phyloP scores from a whole-genome alignment of 2,888 invertebrate species.

The Eilema depressum region DNA sequence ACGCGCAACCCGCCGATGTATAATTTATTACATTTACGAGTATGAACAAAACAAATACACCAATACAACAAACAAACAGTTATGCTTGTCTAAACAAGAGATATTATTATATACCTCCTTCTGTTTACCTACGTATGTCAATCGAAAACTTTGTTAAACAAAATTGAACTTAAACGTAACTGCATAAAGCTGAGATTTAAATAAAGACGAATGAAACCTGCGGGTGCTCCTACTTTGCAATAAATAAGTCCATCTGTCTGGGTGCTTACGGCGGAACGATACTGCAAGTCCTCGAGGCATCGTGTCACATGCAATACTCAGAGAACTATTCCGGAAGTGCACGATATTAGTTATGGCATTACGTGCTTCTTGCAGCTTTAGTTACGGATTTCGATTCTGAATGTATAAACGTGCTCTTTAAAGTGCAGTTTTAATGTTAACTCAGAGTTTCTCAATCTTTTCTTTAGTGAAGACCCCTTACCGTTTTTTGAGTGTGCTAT shows the following conservation, averaged over 20 bases:
- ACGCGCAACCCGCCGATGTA: background rate
- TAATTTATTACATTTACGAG: conserved; percentile 7
- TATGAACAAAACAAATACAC: conserved; percentile 18
- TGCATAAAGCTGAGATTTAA: conserved; percentile 19
- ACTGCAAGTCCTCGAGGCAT: conserved; percentile 44
- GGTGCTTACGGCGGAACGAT: conserved; percentile 32
- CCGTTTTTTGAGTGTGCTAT: too few species aligned
- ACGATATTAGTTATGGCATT: conserved; percentile 23
- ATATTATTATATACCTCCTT: conserved; percentile 41
- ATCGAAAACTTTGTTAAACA: background rate
- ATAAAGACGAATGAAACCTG: background rate
- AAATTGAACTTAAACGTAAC: conserved; percentile 13
- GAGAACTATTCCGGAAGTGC: conserved; percentile 28
- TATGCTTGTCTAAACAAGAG: conserved; percentile 41
- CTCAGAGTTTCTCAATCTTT: too few species aligned
- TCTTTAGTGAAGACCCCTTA: too few species aligned
- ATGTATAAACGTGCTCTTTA: background rate
- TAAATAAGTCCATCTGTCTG: conserved; percentile 50
- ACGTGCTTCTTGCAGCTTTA: conserved; percentile 15
- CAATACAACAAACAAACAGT: conserved; percentile 31
- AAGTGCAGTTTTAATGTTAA: background rate
- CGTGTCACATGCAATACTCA: conserved; percentile 48
- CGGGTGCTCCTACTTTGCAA: conserved; percentile 39
- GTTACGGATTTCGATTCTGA: background rate
- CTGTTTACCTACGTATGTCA: conserved; percentile 29